Percentiles rank a stretch among this genome's conserved stretches.
Conservation (phyloP, 2,888 invertebrate species). For the Gastrophysa polygoni region DNA sequence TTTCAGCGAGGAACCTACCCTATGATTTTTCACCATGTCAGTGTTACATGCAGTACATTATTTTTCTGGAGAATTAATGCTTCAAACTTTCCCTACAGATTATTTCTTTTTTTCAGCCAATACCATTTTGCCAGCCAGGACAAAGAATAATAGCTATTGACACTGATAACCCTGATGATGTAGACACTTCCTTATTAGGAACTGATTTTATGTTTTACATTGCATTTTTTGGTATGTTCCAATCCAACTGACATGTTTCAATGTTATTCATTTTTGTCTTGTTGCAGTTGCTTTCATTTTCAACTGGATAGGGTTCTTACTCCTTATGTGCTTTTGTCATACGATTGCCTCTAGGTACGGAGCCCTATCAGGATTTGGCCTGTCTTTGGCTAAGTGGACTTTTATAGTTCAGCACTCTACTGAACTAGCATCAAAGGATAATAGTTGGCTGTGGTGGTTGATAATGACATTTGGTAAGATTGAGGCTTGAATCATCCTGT, state of each 20-base stretch:
- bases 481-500: too few relatives aligned
- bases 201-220: conserved; percentile 94
- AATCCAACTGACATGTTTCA: background rate
- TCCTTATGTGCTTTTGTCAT: conserved; percentile 92
- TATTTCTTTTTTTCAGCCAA: conserved; percentile 48
- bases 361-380: conserved; percentile 89
- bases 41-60: too few relatives aligned
- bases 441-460: conserved; percentile 92
- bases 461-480: conserved; percentile 86
- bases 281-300: conserved; percentile 88
- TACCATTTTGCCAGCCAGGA: conserved; percentile 47
- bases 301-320: conserved; percentile 94
- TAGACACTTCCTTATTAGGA: conserved; percentile 82
- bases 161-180: conserved; percentile 74
- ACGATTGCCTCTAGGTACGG: conserved; percentile 93
- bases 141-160: conserved; percentile 73
- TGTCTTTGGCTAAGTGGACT: conserved; percentile 94
- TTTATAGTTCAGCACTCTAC: conserved; percentile 92
- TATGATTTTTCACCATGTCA: too few relatives aligned
- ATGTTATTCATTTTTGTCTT: background rate
- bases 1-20: too few relatives aligned
- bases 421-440: conserved; percentile 84
- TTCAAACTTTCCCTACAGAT: too few relatives aligned
- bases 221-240: conserved; percentile 78
- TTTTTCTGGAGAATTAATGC: too few relatives aligned